Percentiles rank a stretch among this genome's conserved stretches.
These are phyloP conservation scores for Oscheius onirici DNA, from an alignment of 2,888 invertebrate species.

Conservation along the genomic window DNA sequence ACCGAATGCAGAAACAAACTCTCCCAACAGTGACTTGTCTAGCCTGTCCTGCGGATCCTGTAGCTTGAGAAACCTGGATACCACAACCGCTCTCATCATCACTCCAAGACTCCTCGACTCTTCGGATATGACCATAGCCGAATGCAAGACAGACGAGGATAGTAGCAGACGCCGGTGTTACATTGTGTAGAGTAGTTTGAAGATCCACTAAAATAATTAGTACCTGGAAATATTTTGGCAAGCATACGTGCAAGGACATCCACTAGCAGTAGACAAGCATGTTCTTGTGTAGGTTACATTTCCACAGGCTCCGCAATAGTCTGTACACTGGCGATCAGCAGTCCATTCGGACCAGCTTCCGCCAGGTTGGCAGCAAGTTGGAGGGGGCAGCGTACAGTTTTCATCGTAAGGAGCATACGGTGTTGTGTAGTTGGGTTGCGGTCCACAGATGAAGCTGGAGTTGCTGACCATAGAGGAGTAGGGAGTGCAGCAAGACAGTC, in stretches of 20 bases:
- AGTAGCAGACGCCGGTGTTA: conserved; percentile 27
- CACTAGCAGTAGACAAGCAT: conserved; percentile 39
- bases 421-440: conserved; percentile 41
- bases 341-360: conserved; percentile 42
- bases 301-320: conserved; percentile 41
- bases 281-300: conserved; percentile 42
- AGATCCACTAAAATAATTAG: background rate
- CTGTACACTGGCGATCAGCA: conserved; percentile 33
- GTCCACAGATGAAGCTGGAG: conserved; percentile 43
- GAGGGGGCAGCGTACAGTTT: background rate
- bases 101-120: no score
- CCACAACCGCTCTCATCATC: no score
- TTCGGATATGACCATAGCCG: no score
- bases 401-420: no score
- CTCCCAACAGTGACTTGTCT: no score
- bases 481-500: conserved; percentile 43
- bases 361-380: conserved; percentile 50
- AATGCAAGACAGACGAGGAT: conserved; percentile 26
- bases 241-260: conserved; percentile 46
- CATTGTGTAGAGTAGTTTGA: conserved; percentile 4
- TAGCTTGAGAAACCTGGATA: no score
- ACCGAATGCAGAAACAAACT: no score
- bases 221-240: no score
- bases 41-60: no score
- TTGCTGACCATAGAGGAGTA: conserved; percentile 40